A percentile compares a stretch with the other conserved stretches of the same genome.
Conservation (phyloP, 2,797 vertebrate genomes). For the Pogoniulus pusillus region DNA sequence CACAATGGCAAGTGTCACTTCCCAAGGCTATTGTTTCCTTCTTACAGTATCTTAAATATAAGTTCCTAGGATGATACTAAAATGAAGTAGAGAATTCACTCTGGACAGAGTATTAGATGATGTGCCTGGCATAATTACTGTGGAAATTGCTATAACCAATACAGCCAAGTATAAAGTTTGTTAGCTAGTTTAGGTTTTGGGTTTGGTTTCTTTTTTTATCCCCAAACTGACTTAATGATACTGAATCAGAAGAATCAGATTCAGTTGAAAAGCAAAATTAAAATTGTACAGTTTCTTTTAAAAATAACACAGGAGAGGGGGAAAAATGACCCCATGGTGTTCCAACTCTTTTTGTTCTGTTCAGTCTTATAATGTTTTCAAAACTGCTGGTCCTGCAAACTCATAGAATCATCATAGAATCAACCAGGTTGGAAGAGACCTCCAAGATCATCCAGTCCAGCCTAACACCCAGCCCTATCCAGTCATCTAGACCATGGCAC, state of each 20-base stretch:
- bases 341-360: neutral
- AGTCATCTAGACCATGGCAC: too few species aligned
- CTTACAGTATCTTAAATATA: slow-evolving; percentile 21
- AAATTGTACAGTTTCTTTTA: neutral
- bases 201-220: neutral
- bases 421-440: too few species aligned
- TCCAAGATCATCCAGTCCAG: too few species aligned
- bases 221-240: too few species aligned
- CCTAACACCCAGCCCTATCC: too few species aligned
- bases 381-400: neutral
- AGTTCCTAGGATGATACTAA: neutral
- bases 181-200: neutral
- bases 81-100: slow-evolving; percentile 8
- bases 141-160: slow-evolving; percentile 22
- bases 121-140: neutral
- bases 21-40: neutral
- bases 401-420: too few species aligned
- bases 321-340: neutral
- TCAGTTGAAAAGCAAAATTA: neutral
- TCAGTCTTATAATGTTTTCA: neutral
- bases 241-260: slow-evolving; percentile 6
- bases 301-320: neutral
- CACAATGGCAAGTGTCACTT: neutral
- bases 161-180: neutral
- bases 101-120: slow-evolving; percentile 26